Evolutionary conservation across 2,797 vertebrate species (phyloP), one percentile per base, ranked within the genome.

Genomic region (Acanthis flammea): DNA sequence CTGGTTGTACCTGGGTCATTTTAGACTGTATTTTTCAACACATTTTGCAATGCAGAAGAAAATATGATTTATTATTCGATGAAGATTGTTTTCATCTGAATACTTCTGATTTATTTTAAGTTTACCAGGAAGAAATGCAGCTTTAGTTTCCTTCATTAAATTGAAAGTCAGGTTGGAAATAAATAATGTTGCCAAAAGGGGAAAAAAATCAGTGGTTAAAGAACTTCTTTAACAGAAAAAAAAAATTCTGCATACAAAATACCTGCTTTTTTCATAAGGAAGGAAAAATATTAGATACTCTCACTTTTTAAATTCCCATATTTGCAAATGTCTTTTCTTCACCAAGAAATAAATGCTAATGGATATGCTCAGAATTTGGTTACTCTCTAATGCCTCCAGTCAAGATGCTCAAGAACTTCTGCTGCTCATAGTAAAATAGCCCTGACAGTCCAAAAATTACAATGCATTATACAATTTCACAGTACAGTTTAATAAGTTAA

Each of bases 61-160:
- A 94, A 85, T 48, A 58, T 1, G 19, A 41, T 85, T 77, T 91
- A 70, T 86, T 92, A 94, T 92, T 86, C 7, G 8, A 58, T 78
- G 80, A 85, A 74, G 42, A 80, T 53, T 76, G 48, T 81, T 94
- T 94, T 90, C 28, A 54, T 75, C 42, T 45, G 73, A 94, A 88
- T 44, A 74, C 77, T 91, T 75, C 31, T 88, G 45, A 71, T 86
- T 71, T 93, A 68, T 86, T 94, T 94, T 67, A 75, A 55, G 54
- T 74, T 93, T 94, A 81, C 74, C 30, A 42, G 68, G 60, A 77
- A 94, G 81, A 85, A 91, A 93, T 83, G 54, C 60, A 80, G 47
- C 31, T 74, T 82, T 91, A 65, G 50, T 81, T 96, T 81, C 55
- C 57, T 93, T 92, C 55, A 76, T 65, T 83, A 88, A 68, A 61